phyloP scores from a whole-genome alignment of 2,113 vertebrate species.

The Columbina picui region DNA sequence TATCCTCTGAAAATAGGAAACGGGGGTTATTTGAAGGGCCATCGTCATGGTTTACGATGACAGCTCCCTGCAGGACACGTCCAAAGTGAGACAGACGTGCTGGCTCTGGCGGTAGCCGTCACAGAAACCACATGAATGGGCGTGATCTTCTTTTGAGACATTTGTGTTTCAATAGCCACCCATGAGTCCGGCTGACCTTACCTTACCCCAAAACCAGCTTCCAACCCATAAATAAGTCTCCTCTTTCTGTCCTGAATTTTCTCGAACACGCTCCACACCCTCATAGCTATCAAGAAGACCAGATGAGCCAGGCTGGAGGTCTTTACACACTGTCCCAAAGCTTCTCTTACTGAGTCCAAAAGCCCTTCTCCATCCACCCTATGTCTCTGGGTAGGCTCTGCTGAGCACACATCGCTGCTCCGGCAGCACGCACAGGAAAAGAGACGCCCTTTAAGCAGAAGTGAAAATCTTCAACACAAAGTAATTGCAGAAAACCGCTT shows the following conservation, averaged over 20 bases:
- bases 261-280: fast-evolving
- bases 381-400: background rate
- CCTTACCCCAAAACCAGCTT: background rate
- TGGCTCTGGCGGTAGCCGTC: background rate
- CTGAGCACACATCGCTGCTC: background rate
- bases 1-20: background rate
- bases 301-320: background rate
- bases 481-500: constrained; percentile 54
- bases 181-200: background rate
- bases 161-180: constrained; percentile 12
- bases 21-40: background rate
- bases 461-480: constrained; percentile 38
- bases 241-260: background rate
- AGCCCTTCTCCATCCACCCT: background rate
- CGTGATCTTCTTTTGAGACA: background rate
- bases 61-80: background rate
- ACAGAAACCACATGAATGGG: constrained; percentile 14
- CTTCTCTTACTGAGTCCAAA: background rate
- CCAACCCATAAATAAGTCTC: background rate
- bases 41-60: background rate
- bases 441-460: constrained; percentile 14
- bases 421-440: background rate
- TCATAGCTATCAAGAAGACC: fast-evolving
- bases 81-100: background rate
- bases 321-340: background rate